phyloP scores from a whole-genome alignment of 2,797 vertebrate genomes.

The Pangasius sanitwongsei region DNA sequence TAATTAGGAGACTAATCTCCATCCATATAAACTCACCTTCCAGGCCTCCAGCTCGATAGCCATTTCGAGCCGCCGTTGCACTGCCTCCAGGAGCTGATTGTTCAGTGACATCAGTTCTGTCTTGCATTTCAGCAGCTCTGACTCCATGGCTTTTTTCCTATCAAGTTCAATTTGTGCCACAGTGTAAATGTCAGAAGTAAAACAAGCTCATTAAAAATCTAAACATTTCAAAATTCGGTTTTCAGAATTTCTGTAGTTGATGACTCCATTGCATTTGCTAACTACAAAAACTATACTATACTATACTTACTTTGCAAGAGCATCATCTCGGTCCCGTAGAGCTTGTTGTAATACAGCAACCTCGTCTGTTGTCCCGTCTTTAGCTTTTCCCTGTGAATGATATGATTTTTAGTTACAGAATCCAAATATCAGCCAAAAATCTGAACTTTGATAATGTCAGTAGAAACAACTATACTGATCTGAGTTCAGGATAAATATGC shows the following conservation, averaged over 20 bases:
- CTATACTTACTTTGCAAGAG: constrained; percentile 80
- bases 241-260: background rate
- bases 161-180: constrained; percentile 15
- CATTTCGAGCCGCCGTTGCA: constrained; percentile 82
- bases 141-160: constrained; percentile 84
- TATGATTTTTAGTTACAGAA: constrained; percentile 6
- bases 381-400: constrained; percentile 47
- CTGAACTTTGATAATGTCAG: background rate
- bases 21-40: constrained; percentile 73
- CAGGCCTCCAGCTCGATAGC: constrained; percentile 83
- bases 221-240: background rate
- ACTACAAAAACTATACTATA: background rate
- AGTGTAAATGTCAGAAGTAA: background rate
- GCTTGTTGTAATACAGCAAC: constrained; percentile 75
- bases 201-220: background rate
- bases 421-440: background rate
- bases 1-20: background rate
- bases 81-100: constrained; percentile 82
- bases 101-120: constrained; percentile 78
- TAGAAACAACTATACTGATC: background rate
- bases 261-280: background rate
- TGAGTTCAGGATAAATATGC: background rate
- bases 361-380: constrained; percentile 43
- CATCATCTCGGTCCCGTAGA: constrained; percentile 81
- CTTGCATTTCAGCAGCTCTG: constrained; percentile 78